Base-by-base conservation (phyloP, 2,113 vertebrate species). In the human (Homo sapiens) region DNA sequence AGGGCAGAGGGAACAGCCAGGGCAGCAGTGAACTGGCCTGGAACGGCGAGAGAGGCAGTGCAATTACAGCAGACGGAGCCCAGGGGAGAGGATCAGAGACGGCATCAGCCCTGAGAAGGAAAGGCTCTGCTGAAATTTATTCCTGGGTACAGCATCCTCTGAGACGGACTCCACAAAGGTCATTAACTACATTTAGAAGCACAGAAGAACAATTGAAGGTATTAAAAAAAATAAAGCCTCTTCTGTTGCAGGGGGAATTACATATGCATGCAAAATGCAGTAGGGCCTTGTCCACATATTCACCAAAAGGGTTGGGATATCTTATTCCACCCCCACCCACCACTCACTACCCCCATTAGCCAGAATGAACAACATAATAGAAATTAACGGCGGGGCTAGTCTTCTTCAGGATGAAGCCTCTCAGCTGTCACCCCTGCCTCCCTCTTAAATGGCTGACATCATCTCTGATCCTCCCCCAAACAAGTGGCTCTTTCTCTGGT, bases 401-500 rank as follows among this genome's bases (percentile, higher is more conserved):
- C 89, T 76, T 91, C 50, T 30, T 38, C 0, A 3, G 40, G 89
- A 95, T 90, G 52, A 85, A 92, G 80, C 78, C 91, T 92, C 86
- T 97, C 82, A 93, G 92, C 81, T 96, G 73, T 92, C 90, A 79
- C 40, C 68, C 83, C 78, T 91, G 93, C 89, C 73, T 94, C 61
- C 92, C 78, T 89, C 86, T 93, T 64, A 86, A 81, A 89, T 23
- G 72, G 84, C 66, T 97, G 92, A 97, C 61, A 68, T 97, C 97
- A 97, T 88, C 45, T 78, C 90, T 97, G 90, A 66, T 95, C 93
- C 55, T 87, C 57, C 90, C 90, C 95, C 27, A 68, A 64, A 98
- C 96, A 98, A 98, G 61, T 16, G n/a, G 48, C n/a, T 94, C 98
- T 98, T 98, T 98, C 94, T 98, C 92, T 80, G 55, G 80, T 30